Base-by-base conservation (phyloP, 2,888 invertebrate species). In the Sarcophaga variegata region DNA sequence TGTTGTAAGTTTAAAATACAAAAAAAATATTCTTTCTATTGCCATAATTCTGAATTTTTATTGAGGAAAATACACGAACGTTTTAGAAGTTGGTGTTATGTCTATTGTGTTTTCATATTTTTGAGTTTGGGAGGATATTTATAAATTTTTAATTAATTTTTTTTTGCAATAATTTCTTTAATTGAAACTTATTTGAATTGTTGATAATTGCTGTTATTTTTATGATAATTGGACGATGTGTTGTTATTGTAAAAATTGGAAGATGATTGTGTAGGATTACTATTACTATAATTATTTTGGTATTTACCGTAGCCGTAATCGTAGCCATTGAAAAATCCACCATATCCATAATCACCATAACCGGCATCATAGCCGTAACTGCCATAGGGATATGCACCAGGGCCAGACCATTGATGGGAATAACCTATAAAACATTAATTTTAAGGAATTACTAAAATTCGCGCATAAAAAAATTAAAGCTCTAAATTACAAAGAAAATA, bases 291-390 rank as follows among this genome's bases (percentile, higher is more conserved):
- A 87, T 83, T 88, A 88, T 89, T 89, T 92, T 90, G 92, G 93
- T 93, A 93, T 93, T 93, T 93, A 93, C 93, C 93, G 91, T 93
- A 93, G 94, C 96, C 96, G 92, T 96, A 96, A 93, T 95, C 95
- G 94, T 95, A 95, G 93, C 95, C 95, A 92, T 96, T 96, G 90
- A 96, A 96, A 90, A 93, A 93, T 89, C 92, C 92, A 90, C 93
- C 92, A 92, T 96, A 95, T 94, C 97, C 96, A 94, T 97, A 97
- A 90, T 96, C 96, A 93, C 96, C 96, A 90, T 96, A 95, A 90
- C 96, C 95, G 88, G 91, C 89, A 89, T 92, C 90, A 91, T 95
- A 95, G 88, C 95, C 93, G 64, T 95, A 96, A 90, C 96, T 95
- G 89, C 96, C 95, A 90, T 96, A 96, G 5, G 96, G 96, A 87